Percentiles rank a stretch among this genome's conserved stretches.
Evolutionary conservation across 2,888 invertebrate genomes (phyloP).

Genomic region (Leptopilina syphax): DNA sequence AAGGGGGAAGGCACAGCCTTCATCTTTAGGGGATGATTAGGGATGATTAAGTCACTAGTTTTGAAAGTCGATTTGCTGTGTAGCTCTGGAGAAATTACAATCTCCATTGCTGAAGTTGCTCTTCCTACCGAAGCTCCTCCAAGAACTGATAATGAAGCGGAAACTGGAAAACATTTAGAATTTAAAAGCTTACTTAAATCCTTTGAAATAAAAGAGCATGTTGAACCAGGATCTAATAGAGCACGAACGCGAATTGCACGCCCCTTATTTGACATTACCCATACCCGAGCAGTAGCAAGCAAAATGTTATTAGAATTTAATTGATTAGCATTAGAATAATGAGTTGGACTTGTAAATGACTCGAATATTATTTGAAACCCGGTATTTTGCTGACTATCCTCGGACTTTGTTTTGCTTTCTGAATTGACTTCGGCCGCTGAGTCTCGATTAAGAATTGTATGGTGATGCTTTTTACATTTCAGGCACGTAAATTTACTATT

Average conservation of each 20-base stretch:
- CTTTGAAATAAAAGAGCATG: background rate
- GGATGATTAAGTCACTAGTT: background rate
- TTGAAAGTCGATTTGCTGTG: background rate
- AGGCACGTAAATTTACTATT: too few relatives aligned
- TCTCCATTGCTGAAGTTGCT: background rate
- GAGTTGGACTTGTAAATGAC: background rate
- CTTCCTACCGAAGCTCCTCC: background rate
- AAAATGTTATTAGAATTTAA: too few relatives aligned
- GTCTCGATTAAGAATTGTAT: too few relatives aligned
- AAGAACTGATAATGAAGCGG: background rate
- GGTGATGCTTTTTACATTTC: too few relatives aligned
- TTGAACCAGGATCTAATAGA: background rate
- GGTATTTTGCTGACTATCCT: too few relatives aligned
- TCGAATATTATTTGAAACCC: too few relatives aligned
- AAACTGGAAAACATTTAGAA: background rate
- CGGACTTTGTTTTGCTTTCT: too few relatives aligned
- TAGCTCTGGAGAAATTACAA: background rate
- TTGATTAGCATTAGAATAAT: background rate
- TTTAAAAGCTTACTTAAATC: background rate
- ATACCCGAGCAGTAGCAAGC: too few relatives aligned
- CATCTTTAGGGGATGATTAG: conserved; percentile 38
- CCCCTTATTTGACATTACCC: too few relatives aligned
- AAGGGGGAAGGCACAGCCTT: conserved; percentile 35
- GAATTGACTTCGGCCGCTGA: too few relatives aligned
- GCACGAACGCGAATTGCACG: background rate